Evolutionary conservation across 2,113 vertebrate genomes (phyloP).

Genomic region (Acrocephalus kingi): DNA sequence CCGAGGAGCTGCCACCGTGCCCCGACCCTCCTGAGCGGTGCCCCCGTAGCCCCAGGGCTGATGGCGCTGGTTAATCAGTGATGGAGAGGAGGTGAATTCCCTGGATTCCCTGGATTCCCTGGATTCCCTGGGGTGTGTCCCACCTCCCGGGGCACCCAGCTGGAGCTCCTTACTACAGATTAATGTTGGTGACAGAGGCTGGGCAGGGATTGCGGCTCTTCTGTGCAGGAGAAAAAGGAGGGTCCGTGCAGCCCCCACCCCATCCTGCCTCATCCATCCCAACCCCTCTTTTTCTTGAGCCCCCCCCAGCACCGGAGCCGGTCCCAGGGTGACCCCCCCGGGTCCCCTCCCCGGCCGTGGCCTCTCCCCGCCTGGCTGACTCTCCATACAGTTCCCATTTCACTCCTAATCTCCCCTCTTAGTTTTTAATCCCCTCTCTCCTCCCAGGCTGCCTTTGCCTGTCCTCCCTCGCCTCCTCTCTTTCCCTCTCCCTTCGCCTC

Average conservation of each 20-base stretch:
- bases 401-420: constrained; percentile 56
- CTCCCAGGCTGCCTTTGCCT: constrained; percentile 14
- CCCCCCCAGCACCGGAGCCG: background rate
- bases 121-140: background rate
- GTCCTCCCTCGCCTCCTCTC: constrained; percentile 25
- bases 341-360: background rate
- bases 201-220: background rate
- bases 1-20: background rate
- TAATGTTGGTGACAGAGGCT: fast-evolving
- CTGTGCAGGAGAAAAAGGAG: background rate
- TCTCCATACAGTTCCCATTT: constrained; percentile 48
- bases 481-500: background rate
- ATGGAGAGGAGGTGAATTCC: background rate
- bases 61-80: background rate
- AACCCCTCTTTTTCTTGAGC: background rate
- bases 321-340: background rate
- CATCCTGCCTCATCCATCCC: background rate
- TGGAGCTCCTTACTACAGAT: background rate
- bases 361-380: constrained; percentile 43
- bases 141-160: background rate
- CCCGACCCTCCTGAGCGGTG: fast-evolving
- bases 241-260: background rate
- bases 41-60: background rate
- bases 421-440: constrained; percentile 62
- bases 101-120: background rate